Conservation (phyloP, 2,888 invertebrate species). For the Hirtodrosophila trivittata region DNA sequence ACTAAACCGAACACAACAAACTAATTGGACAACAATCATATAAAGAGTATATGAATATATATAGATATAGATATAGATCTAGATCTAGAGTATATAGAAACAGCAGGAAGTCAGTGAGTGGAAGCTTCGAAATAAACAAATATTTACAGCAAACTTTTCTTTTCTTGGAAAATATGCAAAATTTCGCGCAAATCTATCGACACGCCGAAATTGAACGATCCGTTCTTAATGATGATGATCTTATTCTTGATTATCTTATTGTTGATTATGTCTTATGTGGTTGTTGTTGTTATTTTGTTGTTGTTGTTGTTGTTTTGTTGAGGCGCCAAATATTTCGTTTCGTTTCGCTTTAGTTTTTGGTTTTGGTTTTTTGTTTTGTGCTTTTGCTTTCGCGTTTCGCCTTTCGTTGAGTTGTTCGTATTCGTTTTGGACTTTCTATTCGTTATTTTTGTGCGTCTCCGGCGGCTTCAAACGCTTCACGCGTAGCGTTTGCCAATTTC, state of each 20-base stretch:
- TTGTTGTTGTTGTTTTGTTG: slow-evolving; percentile 32
- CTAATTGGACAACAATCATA: slow-evolving; percentile 55
- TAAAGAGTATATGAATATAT: slow-evolving; percentile 3
- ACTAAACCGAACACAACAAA: slow-evolving; percentile 32
- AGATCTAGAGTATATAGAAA: neutral
- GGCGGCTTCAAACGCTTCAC: slow-evolving; percentile 71
- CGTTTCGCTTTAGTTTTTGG: slow-evolving; percentile 21
- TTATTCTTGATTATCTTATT: slow-evolving; percentile 28
- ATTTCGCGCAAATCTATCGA: slow-evolving; percentile 20
- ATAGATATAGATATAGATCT: slow-evolving; percentile 20
- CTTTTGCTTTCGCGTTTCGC: slow-evolving; percentile 32
- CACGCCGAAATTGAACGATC: slow-evolving; percentile 20
- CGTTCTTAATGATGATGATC: slow-evolving; percentile 31
- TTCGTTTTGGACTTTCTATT: slow-evolving; percentile 49
- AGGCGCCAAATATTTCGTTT: slow-evolving; percentile 53
- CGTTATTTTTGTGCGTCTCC: slow-evolving; percentile 44
- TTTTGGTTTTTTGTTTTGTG: slow-evolving; percentile 32
- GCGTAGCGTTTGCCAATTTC: slow-evolving; percentile 67
- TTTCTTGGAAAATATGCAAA: slow-evolving; percentile 70
- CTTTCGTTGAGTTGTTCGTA: slow-evolving; percentile 36
- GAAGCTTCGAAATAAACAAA: slow-evolving; percentile 39
- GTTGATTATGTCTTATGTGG: slow-evolving; percentile 32
- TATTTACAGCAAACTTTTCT: slow-evolving; percentile 66
- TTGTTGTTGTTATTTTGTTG: slow-evolving; percentile 29
- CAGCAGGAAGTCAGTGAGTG: slow-evolving; percentile 33